phyloP scores from a whole-genome alignment of 2,797 vertebrate genomes.

The Mus spretus region DNA sequence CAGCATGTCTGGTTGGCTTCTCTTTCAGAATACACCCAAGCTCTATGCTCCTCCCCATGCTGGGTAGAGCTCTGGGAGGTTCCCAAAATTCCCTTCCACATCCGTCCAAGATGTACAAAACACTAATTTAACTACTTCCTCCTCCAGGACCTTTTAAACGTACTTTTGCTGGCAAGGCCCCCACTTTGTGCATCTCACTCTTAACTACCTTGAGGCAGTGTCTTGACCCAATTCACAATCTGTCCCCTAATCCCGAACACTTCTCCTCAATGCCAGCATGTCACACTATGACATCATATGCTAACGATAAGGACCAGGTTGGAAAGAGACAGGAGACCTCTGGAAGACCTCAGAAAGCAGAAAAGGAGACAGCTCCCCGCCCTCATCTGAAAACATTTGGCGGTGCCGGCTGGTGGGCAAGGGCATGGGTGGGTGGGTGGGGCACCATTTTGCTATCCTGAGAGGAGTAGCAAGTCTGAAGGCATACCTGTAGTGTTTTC shows the following conservation, averaged over 20 bases:
- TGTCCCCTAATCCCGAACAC: not conserved
- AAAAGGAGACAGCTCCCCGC: not conserved
- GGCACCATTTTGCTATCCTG: not conserved
- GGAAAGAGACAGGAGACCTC: not conserved
- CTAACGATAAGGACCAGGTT: not conserved
- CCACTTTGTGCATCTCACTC: not conserved
- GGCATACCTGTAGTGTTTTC: slow-evolving; percentile 88
- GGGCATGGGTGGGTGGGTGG: not conserved
- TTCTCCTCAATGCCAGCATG: not conserved
- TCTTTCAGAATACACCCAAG: not conserved
- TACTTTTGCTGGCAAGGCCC: not conserved
- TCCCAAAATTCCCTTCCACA: not conserved
- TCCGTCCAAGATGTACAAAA: not conserved
- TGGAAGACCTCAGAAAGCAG: too few relatives aligned
- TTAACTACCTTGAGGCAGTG: too few relatives aligned
- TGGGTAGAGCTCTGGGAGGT: not conserved
- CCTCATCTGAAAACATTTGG: not conserved
- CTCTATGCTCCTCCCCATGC: not conserved
- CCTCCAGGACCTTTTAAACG: not conserved
- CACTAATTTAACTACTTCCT: not conserved
- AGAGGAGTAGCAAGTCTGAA: not conserved
- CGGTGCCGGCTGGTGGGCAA: not conserved
- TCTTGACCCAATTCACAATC: too few relatives aligned
- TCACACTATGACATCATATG: not conserved
- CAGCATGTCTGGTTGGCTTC: not conserved